phyloP scores from a whole-genome alignment of 2,797 vertebrate genomes.

The Glyptemys insculpta region DNA sequence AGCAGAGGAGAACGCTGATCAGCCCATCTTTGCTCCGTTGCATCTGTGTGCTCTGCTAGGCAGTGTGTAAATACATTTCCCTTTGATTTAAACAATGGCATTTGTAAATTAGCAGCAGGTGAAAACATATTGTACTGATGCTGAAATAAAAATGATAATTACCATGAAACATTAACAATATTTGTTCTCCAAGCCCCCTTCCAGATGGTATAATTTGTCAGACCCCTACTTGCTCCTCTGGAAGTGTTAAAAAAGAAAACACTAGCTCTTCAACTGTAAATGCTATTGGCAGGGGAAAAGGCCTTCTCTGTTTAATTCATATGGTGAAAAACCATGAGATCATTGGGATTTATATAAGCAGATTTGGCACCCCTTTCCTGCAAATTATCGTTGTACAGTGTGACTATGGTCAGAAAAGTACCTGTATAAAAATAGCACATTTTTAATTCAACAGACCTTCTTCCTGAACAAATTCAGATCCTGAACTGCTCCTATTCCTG shows the following conservation, averaged over 20 bases:
- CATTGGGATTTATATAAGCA: conserved; percentile 15
- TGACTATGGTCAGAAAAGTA: background rate
- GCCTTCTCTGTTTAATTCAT: background rate
- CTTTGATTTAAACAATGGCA: background rate
- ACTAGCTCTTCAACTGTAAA: background rate
- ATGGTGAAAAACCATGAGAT: conserved; percentile 10
- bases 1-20: background rate
- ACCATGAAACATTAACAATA: background rate
- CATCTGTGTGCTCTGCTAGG: background rate
- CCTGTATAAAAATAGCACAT: background rate
- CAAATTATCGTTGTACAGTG: background rate
- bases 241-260: background rate
- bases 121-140: background rate
- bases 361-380: conserved; percentile 16
- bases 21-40: background rate
- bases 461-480: background rate
- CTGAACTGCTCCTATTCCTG: background rate
- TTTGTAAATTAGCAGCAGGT: background rate
- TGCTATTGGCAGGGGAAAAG: background rate
- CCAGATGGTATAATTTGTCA: fast-evolving
- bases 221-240: fast-evolving
- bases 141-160: background rate
- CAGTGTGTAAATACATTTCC: background rate
- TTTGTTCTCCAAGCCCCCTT: background rate
- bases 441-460: background rate